Base-by-base conservation (phyloP, 2,888 invertebrate genomes). In the Neoaliturus tenellus region DNA sequence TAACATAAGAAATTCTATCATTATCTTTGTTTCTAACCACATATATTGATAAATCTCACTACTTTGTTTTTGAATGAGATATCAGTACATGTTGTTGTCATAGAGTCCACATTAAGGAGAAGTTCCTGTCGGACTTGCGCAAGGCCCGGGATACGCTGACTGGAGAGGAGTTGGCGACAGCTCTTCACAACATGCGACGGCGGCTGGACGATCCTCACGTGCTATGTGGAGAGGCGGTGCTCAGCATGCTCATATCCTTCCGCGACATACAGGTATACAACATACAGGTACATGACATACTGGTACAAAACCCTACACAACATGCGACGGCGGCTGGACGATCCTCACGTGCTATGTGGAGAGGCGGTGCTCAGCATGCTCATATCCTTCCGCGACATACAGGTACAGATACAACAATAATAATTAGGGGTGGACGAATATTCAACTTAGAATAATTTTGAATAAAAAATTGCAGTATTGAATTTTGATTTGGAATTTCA, bases 131-230 rank as follows among this genome's bases (percentile, higher is more conserved):
- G 5, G 99, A 99, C 90, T 91, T 99, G 51, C 94, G 99, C 31
- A 98, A 98, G 91, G 96, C 97, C 0, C 94, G 98, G 69, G 98
- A 99, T 89, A 94, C 94, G 0, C 95, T 95, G 90, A 95, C 95
- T 80, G 98, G 97, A 0, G 94, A 94, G 81, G 98, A 98, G 88
- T 90, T 97, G 17, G 93, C 95, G 0, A 94, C 94, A 90, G 95
- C 96, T 55, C 90, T 99, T 41, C 95, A 97, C 89, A 97, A 97
- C 73, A 97, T 99, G 95, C 93, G 98, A 8, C 95, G 96, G 86
- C 93, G 99, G 48, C 92, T 99, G 75, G 99, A 99, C 90, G 99
- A 99, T 91, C 98, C 99, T 0, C 98, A 98, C 88, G 97, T 99
- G 0, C 92, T 99, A 1, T 98, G 98, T 0, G 97, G 98, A 0